Evolutionary conservation across 2,888 invertebrate genomes (phyloP).

Genomic region (Netelia melanura): DNA sequence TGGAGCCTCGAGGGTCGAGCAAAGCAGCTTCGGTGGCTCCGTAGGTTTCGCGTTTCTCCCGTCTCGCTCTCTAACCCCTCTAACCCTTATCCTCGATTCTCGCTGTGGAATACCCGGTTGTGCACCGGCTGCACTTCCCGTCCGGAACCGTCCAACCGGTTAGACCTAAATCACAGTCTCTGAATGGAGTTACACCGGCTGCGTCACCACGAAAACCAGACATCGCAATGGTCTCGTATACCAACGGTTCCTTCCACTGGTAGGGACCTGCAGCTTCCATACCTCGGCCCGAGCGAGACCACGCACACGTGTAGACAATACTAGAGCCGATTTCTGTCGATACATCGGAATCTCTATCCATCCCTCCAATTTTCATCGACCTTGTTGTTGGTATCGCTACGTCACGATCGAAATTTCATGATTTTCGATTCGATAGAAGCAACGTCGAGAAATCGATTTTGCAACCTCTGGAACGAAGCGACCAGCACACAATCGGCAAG

Average conservation of each 20-base stretch:
- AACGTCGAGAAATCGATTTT: background rate
- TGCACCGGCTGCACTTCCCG: conserved; percentile 71
- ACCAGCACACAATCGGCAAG: background rate
- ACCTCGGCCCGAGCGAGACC: too few species aligned
- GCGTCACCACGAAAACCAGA: conserved; percentile 66
- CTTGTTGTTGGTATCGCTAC: too few species aligned
- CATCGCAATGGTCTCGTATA: conserved; percentile 37
- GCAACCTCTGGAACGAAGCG: conserved; percentile 10
- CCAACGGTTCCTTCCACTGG: conserved; percentile 4
- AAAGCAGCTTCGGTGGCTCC: conserved; percentile 27
- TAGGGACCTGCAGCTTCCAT: too few species aligned
- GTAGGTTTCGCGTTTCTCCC: conserved; percentile 52
- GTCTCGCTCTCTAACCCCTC: conserved; percentile 20
- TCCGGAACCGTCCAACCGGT: conserved; percentile 73
- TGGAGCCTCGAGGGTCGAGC: conserved; percentile 61
- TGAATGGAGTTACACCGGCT: conserved; percentile 70
- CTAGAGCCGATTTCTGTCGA: background rate
- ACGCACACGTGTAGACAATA: too few species aligned
- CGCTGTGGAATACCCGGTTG: conserved; percentile 32
- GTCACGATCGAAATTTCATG: too few species aligned
- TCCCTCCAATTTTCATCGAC: too few species aligned
- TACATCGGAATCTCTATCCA: background rate
- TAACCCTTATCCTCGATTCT: conserved; percentile 2
- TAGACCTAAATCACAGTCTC: conserved; percentile 74
- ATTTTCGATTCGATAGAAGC: too few species aligned